phyloP scores from a whole-genome alignment of 2,113 vertebrate species.

The Mormyrus iriodes region DNA sequence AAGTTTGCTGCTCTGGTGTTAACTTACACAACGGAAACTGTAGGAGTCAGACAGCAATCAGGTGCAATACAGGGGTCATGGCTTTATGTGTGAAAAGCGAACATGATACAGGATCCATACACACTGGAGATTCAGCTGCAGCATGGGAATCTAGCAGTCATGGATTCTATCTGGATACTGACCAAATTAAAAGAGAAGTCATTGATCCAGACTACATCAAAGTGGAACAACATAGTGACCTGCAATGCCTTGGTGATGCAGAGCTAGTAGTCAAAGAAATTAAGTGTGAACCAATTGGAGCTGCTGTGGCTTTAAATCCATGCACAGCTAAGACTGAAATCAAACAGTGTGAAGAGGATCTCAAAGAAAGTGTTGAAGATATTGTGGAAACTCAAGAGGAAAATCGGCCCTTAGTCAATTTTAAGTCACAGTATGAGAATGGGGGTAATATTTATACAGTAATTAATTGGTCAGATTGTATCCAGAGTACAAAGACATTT shows the following conservation, averaged over 20 bases:
- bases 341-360: background rate
- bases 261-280: background rate
- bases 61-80: background rate
- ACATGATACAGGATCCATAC: background rate
- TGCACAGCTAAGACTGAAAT: background rate
- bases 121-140: background rate
- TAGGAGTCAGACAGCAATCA: background rate
- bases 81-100: background rate
- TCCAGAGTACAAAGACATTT: too few species aligned
- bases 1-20: background rate
- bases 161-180: background rate
- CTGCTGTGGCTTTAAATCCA: background rate
- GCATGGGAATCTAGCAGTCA: too few species aligned
- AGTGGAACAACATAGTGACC: background rate
- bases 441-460: background rate
- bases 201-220: background rate
- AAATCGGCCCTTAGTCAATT: background rate
- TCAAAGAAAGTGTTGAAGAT: background rate
- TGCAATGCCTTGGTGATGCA: background rate
- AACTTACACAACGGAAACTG: background rate
- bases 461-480: background rate
- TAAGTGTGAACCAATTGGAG: background rate
- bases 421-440: background rate
- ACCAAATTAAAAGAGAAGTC: background rate
- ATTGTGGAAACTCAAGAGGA: background rate